A percentile compares a stretch with the other conserved stretches of the same genome.
Evolutionary conservation across 1,140 invertebrate genomes (phyloP).

Genomic region (Rhizoglyphus robini): DNA sequence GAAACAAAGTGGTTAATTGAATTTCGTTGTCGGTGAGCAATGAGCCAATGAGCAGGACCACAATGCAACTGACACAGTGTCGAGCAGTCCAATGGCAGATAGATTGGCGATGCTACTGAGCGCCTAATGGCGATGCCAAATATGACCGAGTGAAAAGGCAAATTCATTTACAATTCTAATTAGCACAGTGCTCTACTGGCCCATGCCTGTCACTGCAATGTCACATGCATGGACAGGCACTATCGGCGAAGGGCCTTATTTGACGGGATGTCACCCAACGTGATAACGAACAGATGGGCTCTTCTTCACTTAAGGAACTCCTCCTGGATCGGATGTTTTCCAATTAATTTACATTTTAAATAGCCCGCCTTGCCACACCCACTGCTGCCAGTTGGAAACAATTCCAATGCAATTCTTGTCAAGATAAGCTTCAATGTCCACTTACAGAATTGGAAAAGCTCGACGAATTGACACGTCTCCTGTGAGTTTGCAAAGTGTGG

Average conservation of each 20-base stretch:
- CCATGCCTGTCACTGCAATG: background rate
- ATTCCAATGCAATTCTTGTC: too few relatives aligned
- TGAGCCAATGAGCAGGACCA: too few relatives aligned
- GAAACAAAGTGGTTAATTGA: conserved; percentile 13
- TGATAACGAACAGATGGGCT: conserved; percentile 9
- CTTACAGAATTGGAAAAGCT: too few relatives aligned
- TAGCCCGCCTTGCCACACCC: too few relatives aligned
- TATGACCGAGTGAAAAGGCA: background rate
- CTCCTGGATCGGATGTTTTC: too few relatives aligned
- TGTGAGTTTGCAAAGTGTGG: too few relatives aligned
- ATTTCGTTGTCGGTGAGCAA: background rate
- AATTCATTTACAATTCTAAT: conserved; percentile 13
- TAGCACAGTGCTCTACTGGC: background rate
- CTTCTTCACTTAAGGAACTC: background rate
- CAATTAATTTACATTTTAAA: too few relatives aligned
- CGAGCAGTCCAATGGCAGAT: too few relatives aligned
- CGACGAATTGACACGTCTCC: too few relatives aligned
- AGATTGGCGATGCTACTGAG: too few relatives aligned
- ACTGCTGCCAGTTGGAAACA: too few relatives aligned
- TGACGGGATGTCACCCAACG: background rate
- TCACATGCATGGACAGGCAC: conserved; percentile 1
- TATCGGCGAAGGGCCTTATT: background rate
- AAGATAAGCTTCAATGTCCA: too few relatives aligned
- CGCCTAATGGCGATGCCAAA: background rate
- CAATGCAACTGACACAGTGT: background rate